Evolutionary conservation across 37 sponge, comb jelly and placozoan species (phyloP).

Genomic region (Corticium candelabrum): DNA sequence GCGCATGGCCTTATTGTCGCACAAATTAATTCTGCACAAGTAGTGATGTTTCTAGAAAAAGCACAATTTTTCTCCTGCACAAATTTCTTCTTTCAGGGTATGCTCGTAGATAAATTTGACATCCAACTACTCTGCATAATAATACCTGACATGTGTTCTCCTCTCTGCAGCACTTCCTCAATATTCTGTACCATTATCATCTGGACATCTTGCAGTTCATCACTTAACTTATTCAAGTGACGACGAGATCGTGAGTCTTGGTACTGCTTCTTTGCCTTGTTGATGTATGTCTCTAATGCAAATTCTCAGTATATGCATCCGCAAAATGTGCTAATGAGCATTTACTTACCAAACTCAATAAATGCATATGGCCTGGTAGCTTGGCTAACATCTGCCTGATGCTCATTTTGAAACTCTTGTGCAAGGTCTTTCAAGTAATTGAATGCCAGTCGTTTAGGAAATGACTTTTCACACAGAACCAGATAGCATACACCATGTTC

Average conservation of each 20-base stretch:
- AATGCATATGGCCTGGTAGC: slow-evolving; percentile 84
- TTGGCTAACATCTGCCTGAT: slow-evolving; percentile 48
- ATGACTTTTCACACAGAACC: slow-evolving; percentile 70
- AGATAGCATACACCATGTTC: slow-evolving; percentile 76
- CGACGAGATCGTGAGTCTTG: slow-evolving; percentile 48
- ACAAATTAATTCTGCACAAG: no score
- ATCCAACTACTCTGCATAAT: not conserved
- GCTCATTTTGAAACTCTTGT: slow-evolving; percentile 56
- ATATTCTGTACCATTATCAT: slow-evolving; percentile 98
- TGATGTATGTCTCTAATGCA: slow-evolving; percentile 40
- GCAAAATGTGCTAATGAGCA: no score
- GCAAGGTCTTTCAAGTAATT: slow-evolving; percentile 72
- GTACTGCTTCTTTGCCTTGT: slow-evolving; percentile 75
- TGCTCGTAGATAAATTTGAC: no score
- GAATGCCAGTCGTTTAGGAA: slow-evolving; percentile 79
- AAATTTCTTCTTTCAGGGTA: no score
- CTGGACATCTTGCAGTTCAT: slow-evolving; percentile 94
- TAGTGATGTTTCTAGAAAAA: no score
- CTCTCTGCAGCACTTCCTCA: slow-evolving; percentile 88
- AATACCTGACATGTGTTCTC: slow-evolving; percentile 84
- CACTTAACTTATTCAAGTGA: slow-evolving; percentile 60
- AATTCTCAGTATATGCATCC: slow-evolving; percentile 8
- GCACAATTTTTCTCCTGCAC: no score
- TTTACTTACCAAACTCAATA: slow-evolving; percentile 94
- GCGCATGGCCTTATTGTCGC: no score